Evolutionary conservation across 2,797 vertebrate species (phyloP), one percentile per base, ranked within the genome.

Genomic region (Schizopygopsis pylzovi): DNA sequence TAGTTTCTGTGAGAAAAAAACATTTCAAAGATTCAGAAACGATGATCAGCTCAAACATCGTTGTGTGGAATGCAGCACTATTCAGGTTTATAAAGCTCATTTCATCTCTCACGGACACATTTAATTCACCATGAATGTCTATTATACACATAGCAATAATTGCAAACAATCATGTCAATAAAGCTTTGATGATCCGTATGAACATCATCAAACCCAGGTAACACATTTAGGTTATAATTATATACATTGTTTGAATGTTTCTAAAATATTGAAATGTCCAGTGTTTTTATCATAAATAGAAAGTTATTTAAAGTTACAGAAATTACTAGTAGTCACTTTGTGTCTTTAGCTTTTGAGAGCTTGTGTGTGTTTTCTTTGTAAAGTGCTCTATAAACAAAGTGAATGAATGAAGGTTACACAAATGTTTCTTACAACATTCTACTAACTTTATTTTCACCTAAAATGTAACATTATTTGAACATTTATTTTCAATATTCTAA

Each of bases 1-100:
- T 49, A 96, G 89, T 83, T 92, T 95, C 95, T 96, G 90, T 3
- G 89, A 59, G 4, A 90, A 65, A 85, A 2, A 43, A 70, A 4
- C 2, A 13, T 4, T 39, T n/a, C 0, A n/a, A 11, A 43, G 25
- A 45, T 81, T 77, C 72, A 87, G 28, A 59, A 61, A 2, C 2
- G 15, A 7, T 8, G 63, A 37, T 33, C 16, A 67, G 16, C 54
- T 80, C 82, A 28, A 45, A 28, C 43, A 18, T 75, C 4, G 1
- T 25, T 12, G 4, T 61, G 22, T n/a, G 56, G 16, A 28, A 63
- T 28, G 20, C 68, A 41, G 6, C 68, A 41, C 18, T 10, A 2
- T 18, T 68, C 45, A 33, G 5, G 10, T 54, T 76, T 28, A 22
- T 45, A 45, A 71, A 43, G 68, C 20, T 45, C 6, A 9, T 73